Conservation (phyloP, 2,888 invertebrate species). For the Pammene aurita region DNA sequence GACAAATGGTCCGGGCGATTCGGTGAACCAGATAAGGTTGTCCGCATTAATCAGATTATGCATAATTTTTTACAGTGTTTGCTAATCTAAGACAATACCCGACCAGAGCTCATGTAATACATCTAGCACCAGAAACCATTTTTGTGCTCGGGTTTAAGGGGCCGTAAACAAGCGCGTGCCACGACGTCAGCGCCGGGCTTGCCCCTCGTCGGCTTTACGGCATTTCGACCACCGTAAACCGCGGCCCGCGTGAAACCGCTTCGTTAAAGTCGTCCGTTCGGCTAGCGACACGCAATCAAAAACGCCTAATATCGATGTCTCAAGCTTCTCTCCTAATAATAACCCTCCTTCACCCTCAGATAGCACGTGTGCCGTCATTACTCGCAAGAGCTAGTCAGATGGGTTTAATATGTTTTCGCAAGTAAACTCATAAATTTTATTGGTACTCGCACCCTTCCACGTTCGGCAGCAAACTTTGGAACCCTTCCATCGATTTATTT, state of each 20-base stretch:
- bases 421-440: slow-evolving; percentile 46
- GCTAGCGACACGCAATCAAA: slow-evolving; percentile 44
- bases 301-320: slow-evolving; percentile 28
- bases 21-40: no score
- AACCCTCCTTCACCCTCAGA: background rate
- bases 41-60: background rate
- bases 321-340: slow-evolving; percentile 13
- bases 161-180: slow-evolving; percentile 60
- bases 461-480: slow-evolving; percentile 42
- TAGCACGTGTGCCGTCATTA: slow-evolving; percentile 27
- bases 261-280: slow-evolving; percentile 43
- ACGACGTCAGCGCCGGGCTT: slow-evolving; percentile 52
- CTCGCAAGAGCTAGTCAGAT: slow-evolving; percentile 37
- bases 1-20: no score
- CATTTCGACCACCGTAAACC: slow-evolving; percentile 55
- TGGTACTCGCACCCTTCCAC: slow-evolving; percentile 40
- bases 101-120: slow-evolving; percentile 24
- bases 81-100: background rate
- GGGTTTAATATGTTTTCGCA: slow-evolving; percentile 44
- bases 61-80: no score
- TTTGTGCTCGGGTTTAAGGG: slow-evolving; percentile 55
- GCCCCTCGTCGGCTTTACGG: slow-evolving; percentile 58
- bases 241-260: slow-evolving; percentile 43
- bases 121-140: slow-evolving; percentile 44
- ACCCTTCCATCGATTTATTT: slow-evolving; percentile 43